Evolutionary conservation across 2,113 vertebrate genomes (phyloP).

Genomic region (Natator depressus): DNA sequence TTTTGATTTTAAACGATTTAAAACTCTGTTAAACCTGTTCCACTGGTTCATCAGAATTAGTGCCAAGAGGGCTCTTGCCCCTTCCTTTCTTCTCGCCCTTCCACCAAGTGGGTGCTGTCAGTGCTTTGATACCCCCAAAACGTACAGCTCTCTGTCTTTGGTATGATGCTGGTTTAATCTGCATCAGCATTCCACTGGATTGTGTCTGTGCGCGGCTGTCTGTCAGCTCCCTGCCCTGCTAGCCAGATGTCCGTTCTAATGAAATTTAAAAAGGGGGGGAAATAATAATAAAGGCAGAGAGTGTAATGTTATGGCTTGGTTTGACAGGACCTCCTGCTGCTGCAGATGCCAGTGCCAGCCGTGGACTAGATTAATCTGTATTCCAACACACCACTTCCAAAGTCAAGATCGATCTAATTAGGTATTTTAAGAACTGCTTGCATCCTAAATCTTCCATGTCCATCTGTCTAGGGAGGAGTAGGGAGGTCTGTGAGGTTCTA

Average conservation of each 20-base stretch:
- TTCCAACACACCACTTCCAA: constrained; percentile 60
- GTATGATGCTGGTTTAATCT: constrained; percentile 7
- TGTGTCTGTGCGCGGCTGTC: not conserved
- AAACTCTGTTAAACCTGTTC: not conserved
- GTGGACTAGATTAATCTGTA: constrained; percentile 75
- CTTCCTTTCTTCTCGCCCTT: not conserved
- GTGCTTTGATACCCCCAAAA: not conserved
- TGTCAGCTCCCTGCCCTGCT: constrained; percentile 38
- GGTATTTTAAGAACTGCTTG: constrained; percentile 75
- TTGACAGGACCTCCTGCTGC: constrained; percentile 77
- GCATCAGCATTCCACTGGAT: not conserved
- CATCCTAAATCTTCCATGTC: constrained; percentile 41
- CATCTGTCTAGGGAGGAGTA: constrained; percentile 50
- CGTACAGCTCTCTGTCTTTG: not conserved
- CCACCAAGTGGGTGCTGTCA: rapidly evolving
- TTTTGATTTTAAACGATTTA: not conserved
- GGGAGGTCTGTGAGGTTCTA: not conserved
- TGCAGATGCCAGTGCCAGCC: constrained; percentile 69
- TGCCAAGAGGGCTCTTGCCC: not conserved
- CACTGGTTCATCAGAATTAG: rapidly evolving
- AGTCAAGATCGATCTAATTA: constrained; percentile 79
- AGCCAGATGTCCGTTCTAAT: constrained; percentile 68
- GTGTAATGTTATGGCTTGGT: constrained; percentile 60
- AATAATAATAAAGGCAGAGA: constrained; percentile 68
- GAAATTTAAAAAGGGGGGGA: constrained; percentile 38